Percentiles rank a stretch among this genome's conserved stretches.
phyloP scores from a whole-genome alignment of 2,797 vertebrate genomes.

The Fistularia commersonii region DNA sequence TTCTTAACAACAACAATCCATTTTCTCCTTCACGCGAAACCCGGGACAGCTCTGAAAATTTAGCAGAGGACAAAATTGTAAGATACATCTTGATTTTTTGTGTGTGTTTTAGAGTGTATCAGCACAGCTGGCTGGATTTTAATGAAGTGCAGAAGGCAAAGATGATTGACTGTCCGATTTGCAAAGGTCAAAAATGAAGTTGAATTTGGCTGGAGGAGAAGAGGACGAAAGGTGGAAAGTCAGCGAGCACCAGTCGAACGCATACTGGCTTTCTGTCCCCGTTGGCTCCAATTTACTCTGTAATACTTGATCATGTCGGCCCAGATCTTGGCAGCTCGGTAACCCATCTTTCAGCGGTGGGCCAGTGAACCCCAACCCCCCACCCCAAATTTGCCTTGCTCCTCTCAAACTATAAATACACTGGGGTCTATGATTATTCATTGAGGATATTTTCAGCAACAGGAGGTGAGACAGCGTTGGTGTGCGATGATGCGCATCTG shows the following conservation, averaged over 20 bases:
- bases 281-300: slow-evolving; percentile 36
- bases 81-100: too few relatives aligned
- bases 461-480: slow-evolving; percentile 3
- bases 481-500: neutral
- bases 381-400: neutral
- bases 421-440: slow-evolving; percentile 18
- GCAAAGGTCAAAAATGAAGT: slow-evolving; percentile 6
- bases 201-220: slow-evolving; percentile 23
- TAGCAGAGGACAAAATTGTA: slow-evolving; percentile 32
- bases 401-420: slow-evolving; percentile 30
- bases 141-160: neutral
- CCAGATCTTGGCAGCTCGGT: slow-evolving; percentile 51
- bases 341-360: slow-evolving; percentile 23
- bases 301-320: slow-evolving; percentile 58
- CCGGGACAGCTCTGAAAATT: slow-evolving; percentile 25
- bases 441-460: slow-evolving; percentile 36
- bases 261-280: slow-evolving; percentile 35
- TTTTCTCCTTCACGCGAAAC: slow-evolving; percentile 21
- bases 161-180: slow-evolving; percentile 26
- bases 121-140: slow-evolving; percentile 1
- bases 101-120: too few relatives aligned
- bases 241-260: slow-evolving; percentile 41
- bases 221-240: slow-evolving; percentile 27
- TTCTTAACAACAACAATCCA: slow-evolving; percentile 38
- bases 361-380: slow-evolving; percentile 16